These are phyloP conservation scores for Miniopterus natalensis DNA, from an alignment of 2,113 vertebrate species.

Conservation along the genomic window DNA sequence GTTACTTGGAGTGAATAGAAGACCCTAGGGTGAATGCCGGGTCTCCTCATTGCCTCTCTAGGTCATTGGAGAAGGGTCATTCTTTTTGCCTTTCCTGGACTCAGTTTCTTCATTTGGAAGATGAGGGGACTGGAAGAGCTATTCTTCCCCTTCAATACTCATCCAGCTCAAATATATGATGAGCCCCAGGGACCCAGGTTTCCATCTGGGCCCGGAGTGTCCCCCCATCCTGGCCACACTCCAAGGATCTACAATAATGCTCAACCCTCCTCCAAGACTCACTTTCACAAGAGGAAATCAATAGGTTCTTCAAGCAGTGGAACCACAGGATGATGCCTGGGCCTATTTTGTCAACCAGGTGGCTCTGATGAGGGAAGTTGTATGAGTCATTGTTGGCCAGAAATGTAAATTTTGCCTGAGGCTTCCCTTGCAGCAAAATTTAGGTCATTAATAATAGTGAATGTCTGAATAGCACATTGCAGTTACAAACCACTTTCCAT, in stretches of 20 bases:
- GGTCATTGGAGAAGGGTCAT: background rate
- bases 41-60: background rate
- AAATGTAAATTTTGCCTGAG: constrained; percentile 82
- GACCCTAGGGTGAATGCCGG: background rate
- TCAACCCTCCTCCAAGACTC: constrained; percentile 47
- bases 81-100: background rate
- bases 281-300: constrained; percentile 69
- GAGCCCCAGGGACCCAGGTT: background rate
- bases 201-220: background rate
- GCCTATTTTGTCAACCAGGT: constrained; percentile 80
- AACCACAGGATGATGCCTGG: constrained; percentile 72
- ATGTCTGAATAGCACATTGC: constrained; percentile 62
- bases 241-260: background rate
- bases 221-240: background rate
- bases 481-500: constrained; percentile 72
- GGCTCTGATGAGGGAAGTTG: constrained; percentile 77
- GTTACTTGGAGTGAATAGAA: background rate
- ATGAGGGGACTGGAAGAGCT: background rate
- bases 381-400: constrained; percentile 81
- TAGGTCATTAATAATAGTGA: constrained; percentile 79
- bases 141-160: too few species aligned
- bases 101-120: constrained; percentile 15
- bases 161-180: background rate
- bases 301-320: constrained; percentile 77
- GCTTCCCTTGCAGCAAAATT: constrained; percentile 79